These are phyloP conservation scores for Macrosiphum euphorbiae DNA, from an alignment of 2,888 invertebrate genomes.

Conservation along the genomic window DNA sequence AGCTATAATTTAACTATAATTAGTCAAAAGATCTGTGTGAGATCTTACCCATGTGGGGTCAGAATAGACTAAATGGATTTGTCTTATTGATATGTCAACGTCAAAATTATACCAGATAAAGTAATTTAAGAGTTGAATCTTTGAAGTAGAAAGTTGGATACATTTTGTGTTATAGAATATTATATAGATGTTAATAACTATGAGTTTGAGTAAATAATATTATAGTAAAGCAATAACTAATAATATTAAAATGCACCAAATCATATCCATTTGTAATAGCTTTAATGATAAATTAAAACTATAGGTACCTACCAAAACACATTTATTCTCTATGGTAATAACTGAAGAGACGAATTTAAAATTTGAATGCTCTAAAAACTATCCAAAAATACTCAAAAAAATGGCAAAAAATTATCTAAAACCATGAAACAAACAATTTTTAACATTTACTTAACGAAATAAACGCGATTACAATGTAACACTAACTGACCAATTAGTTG, in stretches of 20 bases:
- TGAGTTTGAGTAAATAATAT: background rate
- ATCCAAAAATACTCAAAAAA: no score
- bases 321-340: no score
- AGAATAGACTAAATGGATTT: background rate
- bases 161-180: background rate
- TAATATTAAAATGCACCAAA: background rate
- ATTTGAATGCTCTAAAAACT: no score
- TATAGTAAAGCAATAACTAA: background rate
- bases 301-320: no score
- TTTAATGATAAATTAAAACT: background rate
- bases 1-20: background rate
- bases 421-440: no score
- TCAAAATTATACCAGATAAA: background rate
- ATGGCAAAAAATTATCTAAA: no score
- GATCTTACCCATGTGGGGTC: background rate
- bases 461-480: no score
- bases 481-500: no score
- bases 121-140: background rate
- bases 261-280: background rate
- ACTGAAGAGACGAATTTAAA: no score
- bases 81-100: background rate
- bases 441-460: no score
- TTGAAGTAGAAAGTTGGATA: background rate
- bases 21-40: background rate
- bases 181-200: background rate